phyloP scores from a whole-genome alignment of 2,113 vertebrate species.

The Gymnogyps californianus region DNA sequence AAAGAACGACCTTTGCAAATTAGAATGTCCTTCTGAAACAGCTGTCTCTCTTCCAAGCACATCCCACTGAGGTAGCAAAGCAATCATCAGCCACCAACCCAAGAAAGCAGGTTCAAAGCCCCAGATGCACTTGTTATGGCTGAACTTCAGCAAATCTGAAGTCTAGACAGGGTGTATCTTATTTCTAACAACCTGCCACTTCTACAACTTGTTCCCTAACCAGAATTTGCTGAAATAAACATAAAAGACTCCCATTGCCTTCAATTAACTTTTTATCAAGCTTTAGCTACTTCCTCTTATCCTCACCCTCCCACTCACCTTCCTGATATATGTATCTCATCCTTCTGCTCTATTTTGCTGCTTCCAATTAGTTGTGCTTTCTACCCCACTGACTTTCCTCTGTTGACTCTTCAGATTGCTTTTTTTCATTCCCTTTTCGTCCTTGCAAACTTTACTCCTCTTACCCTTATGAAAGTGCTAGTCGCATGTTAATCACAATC shows the following conservation, averaged over 20 bases:
- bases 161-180: not conserved
- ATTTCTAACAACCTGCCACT: slow-evolving; percentile 10
- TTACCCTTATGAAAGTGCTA: not conserved
- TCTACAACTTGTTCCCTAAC: not conserved
- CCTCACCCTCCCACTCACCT: slow-evolving; percentile 36
- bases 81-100: not conserved
- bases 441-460: not conserved
- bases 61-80: not conserved
- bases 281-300: slow-evolving; percentile 11
- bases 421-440: not conserved
- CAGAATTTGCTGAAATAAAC: slow-evolving; percentile 31
- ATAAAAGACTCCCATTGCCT: slow-evolving; percentile 8
- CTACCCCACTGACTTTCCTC: not conserved
- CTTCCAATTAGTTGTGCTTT: slow-evolving; percentile 23
- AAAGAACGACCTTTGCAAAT: not conserved
- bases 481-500: not conserved
- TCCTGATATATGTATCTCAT: not conserved
- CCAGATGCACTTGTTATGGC: not conserved
- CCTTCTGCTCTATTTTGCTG: slow-evolving; percentile 10
- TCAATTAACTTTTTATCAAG: slow-evolving; percentile 35
- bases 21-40: not conserved
- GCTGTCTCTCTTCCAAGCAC: not conserved
- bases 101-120: not conserved
- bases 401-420: not conserved
- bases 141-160: not conserved